A percentile compares a stretch with the other conserved stretches of the same genome.
phyloP scores from a whole-genome alignment of 2,113 vertebrate species.

The Uropsilus gracilis region DNA sequence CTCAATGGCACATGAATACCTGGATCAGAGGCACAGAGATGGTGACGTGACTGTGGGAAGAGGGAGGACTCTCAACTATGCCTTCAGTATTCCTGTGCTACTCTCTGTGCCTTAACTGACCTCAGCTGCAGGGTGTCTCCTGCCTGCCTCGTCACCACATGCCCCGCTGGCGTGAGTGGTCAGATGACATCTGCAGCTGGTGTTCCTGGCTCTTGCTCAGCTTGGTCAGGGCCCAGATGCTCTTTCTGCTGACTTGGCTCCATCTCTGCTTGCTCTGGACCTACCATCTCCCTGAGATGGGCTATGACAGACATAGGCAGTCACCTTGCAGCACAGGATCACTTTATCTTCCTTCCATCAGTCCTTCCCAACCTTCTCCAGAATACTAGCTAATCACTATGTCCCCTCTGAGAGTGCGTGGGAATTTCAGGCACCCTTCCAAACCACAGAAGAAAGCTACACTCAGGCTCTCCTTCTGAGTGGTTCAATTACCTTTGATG shows the following conservation, averaged over 20 bases:
- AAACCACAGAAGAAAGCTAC: neutral
- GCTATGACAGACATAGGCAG: neutral
- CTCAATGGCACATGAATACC: accelerated
- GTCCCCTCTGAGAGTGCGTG: neutral
- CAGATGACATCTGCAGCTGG: neutral
- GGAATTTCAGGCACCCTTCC: neutral
- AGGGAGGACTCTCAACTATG: neutral
- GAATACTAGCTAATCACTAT: neutral
- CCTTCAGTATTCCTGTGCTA: neutral
- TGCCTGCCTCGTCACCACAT: neutral
- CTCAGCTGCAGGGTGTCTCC: neutral
- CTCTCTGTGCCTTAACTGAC: neutral
- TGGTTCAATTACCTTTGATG: neutral
- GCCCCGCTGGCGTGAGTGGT: neutral
- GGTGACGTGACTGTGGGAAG: too few relatives aligned
- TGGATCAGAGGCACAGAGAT: neutral
- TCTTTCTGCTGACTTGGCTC: neutral
- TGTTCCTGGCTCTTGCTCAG: neutral
- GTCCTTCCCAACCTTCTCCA: neutral
- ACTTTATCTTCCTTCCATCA: neutral
- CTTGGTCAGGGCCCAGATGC: neutral
- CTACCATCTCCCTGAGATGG: neutral
- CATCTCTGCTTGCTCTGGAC: neutral
- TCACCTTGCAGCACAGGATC: neutral
- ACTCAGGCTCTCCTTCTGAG: neutral